phyloP scores from a whole-genome alignment of 2,797 vertebrate genomes.

The Gymnothorax reevesii region DNA sequence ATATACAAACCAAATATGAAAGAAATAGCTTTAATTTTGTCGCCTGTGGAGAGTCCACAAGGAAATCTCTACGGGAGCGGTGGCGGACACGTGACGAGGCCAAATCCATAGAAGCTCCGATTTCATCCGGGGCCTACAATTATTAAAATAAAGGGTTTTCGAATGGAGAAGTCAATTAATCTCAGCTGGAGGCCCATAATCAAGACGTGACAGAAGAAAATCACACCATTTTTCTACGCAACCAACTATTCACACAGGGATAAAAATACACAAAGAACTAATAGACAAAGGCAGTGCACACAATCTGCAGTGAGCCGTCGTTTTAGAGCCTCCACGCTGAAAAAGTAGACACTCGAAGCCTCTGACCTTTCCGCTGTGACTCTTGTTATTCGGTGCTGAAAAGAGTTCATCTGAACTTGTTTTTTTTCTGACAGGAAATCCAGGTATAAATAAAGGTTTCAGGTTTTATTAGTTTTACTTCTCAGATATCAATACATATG shows the following conservation, averaged over 20 bases:
- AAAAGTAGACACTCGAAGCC: background rate
- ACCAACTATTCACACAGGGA: constrained; percentile 32
- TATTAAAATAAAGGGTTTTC: constrained; percentile 34
- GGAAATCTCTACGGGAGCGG: too few relatives aligned
- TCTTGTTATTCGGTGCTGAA: background rate
- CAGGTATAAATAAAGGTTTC: background rate
- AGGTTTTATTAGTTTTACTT: background rate
- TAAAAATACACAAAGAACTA: constrained; percentile 8
- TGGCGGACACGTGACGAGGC: too few relatives aligned
- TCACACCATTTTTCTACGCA: constrained; percentile 37
- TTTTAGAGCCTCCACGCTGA: background rate
- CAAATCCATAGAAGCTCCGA: too few relatives aligned
- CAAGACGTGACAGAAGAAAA: constrained; percentile 41
- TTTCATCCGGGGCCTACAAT: background rate
- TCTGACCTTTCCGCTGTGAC: background rate
- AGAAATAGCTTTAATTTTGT: too few relatives aligned
- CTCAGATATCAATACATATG: background rate
- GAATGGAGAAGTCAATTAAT: constrained; percentile 44
- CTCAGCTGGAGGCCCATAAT: constrained; percentile 44
- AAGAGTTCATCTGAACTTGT: background rate
- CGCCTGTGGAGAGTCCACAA: too few relatives aligned
- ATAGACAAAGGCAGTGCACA: background rate
- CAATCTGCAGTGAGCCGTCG: background rate
- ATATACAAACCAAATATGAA: too few relatives aligned
- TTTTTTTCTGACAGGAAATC: constrained; percentile 12